A percentile compares a stretch with the other conserved stretches of the same genome.
These are phyloP conservation scores for Strigops habroptila DNA, from an alignment of 2,113 vertebrate species.

Conservation along the genomic window DNA sequence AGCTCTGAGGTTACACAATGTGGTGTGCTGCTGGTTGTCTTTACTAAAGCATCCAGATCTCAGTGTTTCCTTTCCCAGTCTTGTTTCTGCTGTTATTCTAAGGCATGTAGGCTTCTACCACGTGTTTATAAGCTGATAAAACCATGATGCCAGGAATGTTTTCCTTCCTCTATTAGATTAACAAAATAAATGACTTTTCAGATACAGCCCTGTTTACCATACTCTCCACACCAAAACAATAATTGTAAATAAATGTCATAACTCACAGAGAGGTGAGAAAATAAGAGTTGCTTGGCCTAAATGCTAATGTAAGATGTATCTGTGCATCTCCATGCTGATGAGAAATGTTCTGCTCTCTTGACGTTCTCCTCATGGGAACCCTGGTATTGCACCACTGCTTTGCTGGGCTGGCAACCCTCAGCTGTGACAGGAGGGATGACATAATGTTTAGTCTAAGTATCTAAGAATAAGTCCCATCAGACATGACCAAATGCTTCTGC, in stretches of 20 bases:
- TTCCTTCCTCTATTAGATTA: conserved; percentile 39
- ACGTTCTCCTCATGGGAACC: not conserved
- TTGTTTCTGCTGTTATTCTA: conserved; percentile 52
- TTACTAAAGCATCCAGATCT: conserved; percentile 24
- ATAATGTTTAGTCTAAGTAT: not conserved
- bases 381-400: not conserved
- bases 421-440: not conserved
- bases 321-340: not conserved
- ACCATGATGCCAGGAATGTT: conserved; percentile 48
- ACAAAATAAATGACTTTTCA: conserved; percentile 28
- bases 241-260: not conserved
- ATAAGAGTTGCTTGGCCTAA: not conserved
- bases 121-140: conserved; percentile 64
- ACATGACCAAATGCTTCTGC: not conserved
- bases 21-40: conserved; percentile 7
- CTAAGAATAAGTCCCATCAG: not conserved
- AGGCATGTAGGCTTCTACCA: conserved; percentile 9
- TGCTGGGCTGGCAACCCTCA: not conserved
- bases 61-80: conserved; percentile 34
- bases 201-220: not conserved
- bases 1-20: not conserved
- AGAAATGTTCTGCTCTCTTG: not conserved
- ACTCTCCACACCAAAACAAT: not conserved
- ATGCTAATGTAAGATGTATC: not conserved
- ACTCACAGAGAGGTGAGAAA: not conserved